Conservation (phyloP, 2,888 invertebrate species). For the Rhagium mordax region DNA sequence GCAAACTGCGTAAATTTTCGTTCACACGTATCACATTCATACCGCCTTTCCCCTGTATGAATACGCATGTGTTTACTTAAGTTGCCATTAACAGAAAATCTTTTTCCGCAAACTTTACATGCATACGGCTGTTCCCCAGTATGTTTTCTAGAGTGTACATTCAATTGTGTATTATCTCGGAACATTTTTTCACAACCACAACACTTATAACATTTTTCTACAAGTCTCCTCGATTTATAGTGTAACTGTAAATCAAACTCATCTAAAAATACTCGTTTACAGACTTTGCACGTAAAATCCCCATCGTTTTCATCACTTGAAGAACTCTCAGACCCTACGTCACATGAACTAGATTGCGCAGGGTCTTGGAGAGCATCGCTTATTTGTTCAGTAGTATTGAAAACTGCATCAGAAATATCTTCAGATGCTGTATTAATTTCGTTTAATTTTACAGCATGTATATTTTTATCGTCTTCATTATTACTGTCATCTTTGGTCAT, state of each 20-base stretch:
- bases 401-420: not conserved
- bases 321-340: slow-evolving; percentile 4
- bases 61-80: slow-evolving; percentile 65
- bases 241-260: slow-evolving; percentile 56
- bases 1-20: slow-evolving; percentile 65
- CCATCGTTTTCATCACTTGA: slow-evolving; percentile 32
- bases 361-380: not conserved
- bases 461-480: not conserved
- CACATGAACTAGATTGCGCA: not conserved
- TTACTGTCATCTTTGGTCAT: not conserved
- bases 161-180: slow-evolving; percentile 64
- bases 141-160: slow-evolving; percentile 63
- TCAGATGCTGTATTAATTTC: not conserved
- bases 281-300: slow-evolving; percentile 58
- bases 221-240: slow-evolving; percentile 53
- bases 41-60: slow-evolving; percentile 63
- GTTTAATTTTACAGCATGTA: not conserved
- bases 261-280: slow-evolving; percentile 54
- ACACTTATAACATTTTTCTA: slow-evolving; percentile 59
- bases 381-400: not conserved
- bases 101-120: slow-evolving; percentile 62
- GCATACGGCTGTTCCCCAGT: slow-evolving; percentile 66
- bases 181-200: slow-evolving; percentile 64
- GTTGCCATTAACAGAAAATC: slow-evolving; percentile 66
- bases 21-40: slow-evolving; percentile 63